Evolutionary conservation across 2,797 vertebrate genomes (phyloP).

Genomic region (Bradypus variegatus): DNA sequence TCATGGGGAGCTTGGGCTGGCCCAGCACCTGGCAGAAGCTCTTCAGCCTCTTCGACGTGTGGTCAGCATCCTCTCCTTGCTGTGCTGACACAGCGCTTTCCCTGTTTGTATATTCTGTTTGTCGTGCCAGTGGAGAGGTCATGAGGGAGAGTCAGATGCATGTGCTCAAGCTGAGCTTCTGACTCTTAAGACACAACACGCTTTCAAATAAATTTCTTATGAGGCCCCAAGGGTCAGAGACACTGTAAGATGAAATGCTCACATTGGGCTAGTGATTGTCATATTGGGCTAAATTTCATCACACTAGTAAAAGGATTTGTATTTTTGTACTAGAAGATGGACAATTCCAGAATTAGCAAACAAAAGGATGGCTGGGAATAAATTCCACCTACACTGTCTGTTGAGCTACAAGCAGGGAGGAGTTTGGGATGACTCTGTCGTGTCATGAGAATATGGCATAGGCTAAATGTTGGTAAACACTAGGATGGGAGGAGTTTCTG

Average conservation of each 20-base stretch:
- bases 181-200: not conserved
- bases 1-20: fast-evolving
- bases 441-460: not conserved
- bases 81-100: not conserved
- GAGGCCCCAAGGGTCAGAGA: not conserved
- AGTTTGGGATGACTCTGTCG: not conserved
- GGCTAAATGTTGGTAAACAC: not conserved
- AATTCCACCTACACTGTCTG: slow-evolving; percentile 30
- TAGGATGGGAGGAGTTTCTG: not conserved
- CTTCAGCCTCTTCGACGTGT: fast-evolving
- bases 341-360: slow-evolving; percentile 51
- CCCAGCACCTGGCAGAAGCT: not conserved
- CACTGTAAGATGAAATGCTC: not conserved
- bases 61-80: fast-evolving
- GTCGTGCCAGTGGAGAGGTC: fast-evolving
- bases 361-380: slow-evolving; percentile 39
- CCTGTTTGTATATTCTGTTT: not conserved
- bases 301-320: slow-evolving; percentile 38
- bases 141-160: fast-evolving
- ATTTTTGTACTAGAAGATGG: slow-evolving; percentile 43
- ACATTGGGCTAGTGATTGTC: slow-evolving; percentile 1
- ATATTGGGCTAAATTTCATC: slow-evolving; percentile 48
- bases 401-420: not conserved
- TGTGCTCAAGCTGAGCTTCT: not conserved
- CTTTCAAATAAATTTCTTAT: slow-evolving; percentile 18